Conservation (phyloP, 30 jellyfish, hydroid and myxozoan species). For the Aurelia coerulea region DNA sequence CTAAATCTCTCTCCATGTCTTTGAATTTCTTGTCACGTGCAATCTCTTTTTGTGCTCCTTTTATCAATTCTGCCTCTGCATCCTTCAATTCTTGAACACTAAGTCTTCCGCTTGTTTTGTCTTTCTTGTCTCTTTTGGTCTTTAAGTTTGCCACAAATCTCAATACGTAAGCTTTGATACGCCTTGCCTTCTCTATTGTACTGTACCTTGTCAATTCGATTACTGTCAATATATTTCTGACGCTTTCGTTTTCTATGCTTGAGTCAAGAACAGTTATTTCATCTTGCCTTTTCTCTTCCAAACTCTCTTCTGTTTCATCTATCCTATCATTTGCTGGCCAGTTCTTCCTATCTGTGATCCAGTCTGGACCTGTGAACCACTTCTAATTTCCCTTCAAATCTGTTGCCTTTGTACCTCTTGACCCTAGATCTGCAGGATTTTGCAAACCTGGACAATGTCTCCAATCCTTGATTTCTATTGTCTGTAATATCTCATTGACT, state of each 20-base stretch:
- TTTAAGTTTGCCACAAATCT: not conserved
- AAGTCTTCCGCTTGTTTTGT: not conserved
- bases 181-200: not conserved
- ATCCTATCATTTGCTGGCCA: not conserved
- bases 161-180: slow-evolving; percentile 4
- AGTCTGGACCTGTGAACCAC: slow-evolving; percentile 14
- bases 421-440: slow-evolving; percentile 31
- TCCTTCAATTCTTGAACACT: slow-evolving; percentile 2
- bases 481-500: slow-evolving; percentile 21
- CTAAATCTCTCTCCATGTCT: not conserved
- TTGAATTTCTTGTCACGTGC: slow-evolving; percentile 3
- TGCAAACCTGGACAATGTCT: slow-evolving; percentile 24
- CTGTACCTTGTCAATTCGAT: not conserved
- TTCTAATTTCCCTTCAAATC: not conserved
- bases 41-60: not conserved
- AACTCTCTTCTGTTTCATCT: slow-evolving; percentile 10
- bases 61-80: slow-evolving; percentile 21
- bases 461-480: slow-evolving; percentile 2
- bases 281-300: slow-evolving; percentile 14
- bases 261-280: not conserved
- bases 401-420: slow-evolving; percentile 7
- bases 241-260: not conserved
- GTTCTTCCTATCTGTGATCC: not conserved
- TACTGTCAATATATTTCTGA: not conserved
- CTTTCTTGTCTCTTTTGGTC: too few relatives aligned